Evolutionary conservation across 1,140 invertebrate genomes (phyloP), one percentile per base, ranked within the genome.

Genomic region (Steinernema khuongi): DNA sequence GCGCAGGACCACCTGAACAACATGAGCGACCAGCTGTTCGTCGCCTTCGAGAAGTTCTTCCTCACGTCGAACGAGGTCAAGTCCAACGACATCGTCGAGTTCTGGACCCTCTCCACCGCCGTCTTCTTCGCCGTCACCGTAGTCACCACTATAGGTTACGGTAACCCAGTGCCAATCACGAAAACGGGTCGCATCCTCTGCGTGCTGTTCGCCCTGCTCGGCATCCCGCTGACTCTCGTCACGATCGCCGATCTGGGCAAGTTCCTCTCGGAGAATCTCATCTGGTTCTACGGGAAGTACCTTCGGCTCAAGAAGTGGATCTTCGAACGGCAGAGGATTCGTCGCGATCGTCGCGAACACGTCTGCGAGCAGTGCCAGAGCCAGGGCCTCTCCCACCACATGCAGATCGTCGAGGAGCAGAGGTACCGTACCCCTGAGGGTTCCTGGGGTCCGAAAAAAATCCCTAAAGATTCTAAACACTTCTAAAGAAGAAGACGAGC

Each of bases 51-150:
- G 74, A 84, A 83, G 41, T 79, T 76, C 70, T 84, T 84, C 68
- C 71, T 83, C n/a, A 83, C 82, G 14, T 75, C 81, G 2, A 77
- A 73, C 28, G 81, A 83, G 78, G 83, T 84, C 26, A 85, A 85
- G 71, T 67, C 43, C 19, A 85, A 84, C 74, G 69, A 72, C 1
- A 85, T 81, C n/a, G 74, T 74, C 18, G 80, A 81, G 66, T 81
- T 85, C 68, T 84, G 83, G 83, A 80, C 84, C 7, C 85, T 84
- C 67, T 84, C 84, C 18, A 83, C 84, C 18, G 83, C 83, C n/a
- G 78, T 84, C 18, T 84, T 84, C 79, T 84, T 84, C 71, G 83
- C 84, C 28, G 84, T 83, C 17, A 85, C 83, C 17, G 84, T 83
- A 1, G 80, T 83, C 14, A 81, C 80, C 17, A 81, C 80, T 11